A percentile compares a stretch with the other conserved stretches of the same genome.
Conservation (phyloP, 2,888 invertebrate genomes). For the Platycheirus rosarum region DNA sequence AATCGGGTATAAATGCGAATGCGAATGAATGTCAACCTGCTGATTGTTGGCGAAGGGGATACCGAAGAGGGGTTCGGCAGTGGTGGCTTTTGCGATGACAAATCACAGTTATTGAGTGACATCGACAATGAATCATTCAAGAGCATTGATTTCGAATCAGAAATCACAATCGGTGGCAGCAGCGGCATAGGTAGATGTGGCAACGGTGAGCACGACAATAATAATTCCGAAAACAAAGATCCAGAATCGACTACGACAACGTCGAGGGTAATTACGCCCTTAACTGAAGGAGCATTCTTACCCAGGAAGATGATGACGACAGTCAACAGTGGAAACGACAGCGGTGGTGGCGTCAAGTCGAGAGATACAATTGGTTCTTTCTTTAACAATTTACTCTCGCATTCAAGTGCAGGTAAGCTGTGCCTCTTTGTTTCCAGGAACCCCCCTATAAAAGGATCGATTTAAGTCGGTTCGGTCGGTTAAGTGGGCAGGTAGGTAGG, state of each 20-base stretch:
- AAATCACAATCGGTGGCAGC: constrained; percentile 81
- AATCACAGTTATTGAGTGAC: constrained; percentile 82
- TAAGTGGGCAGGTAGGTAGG: neutral
- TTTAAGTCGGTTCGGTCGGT: too few species aligned
- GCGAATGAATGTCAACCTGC: constrained; percentile 78
- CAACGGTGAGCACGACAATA: constrained; percentile 71
- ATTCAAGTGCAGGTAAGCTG: constrained; percentile 81
- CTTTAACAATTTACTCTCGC: constrained; percentile 81
- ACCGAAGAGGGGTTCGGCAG: constrained; percentile 33
- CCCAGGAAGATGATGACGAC: constrained; percentile 41
- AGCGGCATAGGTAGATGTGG: constrained; percentile 27
- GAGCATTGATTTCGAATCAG: constrained; percentile 83
- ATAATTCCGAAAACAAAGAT: constrained; percentile 75
- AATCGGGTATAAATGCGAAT: constrained; percentile 50
- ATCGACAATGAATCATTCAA: constrained; percentile 83
- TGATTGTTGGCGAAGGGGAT: constrained; percentile 71
- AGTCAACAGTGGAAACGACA: constrained; percentile 31
- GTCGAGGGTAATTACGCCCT: constrained; percentile 74
- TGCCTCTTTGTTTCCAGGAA: constrained; percentile 7
- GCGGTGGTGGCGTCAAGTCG: constrained; percentile 65
- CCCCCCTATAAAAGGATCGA: too few species aligned
- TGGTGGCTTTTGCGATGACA: constrained; percentile 80
- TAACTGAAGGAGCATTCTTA: constrained; percentile 53
- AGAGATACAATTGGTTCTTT: constrained; percentile 81
- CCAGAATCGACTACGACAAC: constrained; percentile 66